Evolutionary conservation across 2,113 vertebrate genomes (phyloP), one percentile per base, ranked within the genome.

Genomic region (Scomber scombrus): DNA sequence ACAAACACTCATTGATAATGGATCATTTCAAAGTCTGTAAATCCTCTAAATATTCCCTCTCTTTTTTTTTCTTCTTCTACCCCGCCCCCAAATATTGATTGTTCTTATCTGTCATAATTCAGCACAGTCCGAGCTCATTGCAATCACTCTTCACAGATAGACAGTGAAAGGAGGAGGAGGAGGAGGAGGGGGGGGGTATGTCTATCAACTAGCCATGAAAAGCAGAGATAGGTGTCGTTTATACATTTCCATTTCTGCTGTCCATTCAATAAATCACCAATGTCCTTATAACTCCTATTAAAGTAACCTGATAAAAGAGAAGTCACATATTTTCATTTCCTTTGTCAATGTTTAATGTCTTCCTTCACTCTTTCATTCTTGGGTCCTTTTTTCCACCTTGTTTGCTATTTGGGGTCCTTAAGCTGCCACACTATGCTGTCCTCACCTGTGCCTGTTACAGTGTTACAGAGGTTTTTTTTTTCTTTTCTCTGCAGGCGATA

Each of bases 21-120:
- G 83, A 87, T 85, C 85, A 72, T 90, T 87, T 90, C 78, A 87
- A 81, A 91, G 80, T 63, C 57, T 67, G 74, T 56, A 78, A 61
- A 87, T 68, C 73, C 71, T 83, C 77, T 92, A 88, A 93, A 93
- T 89, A 93, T 92, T 93, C 88, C 88, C 71, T 51, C 83, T 58
- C 70, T 52, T 56, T 58, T 71, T 52, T 56, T 40, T 58, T 66
- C 71, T 52, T 50, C 10, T 8, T 29, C 6, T n/a, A 3, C 60
- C 60, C 16, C n/a, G 54, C 85, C 82, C 80, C 69, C 23, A 26
- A 64, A 56, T 95, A 95, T 95, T 93, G 95, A 95, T 95, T 92
- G 88, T 85, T 89, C 90, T 95, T 95, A 95, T 95, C 95, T 94
- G 91, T 95, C 94, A 95, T 95, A 95, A 95, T 95, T 95, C 95